These are phyloP conservation scores for Collichthys lucidus DNA, from an alignment of 2,113 vertebrate species.

Conservation along the genomic window DNA sequence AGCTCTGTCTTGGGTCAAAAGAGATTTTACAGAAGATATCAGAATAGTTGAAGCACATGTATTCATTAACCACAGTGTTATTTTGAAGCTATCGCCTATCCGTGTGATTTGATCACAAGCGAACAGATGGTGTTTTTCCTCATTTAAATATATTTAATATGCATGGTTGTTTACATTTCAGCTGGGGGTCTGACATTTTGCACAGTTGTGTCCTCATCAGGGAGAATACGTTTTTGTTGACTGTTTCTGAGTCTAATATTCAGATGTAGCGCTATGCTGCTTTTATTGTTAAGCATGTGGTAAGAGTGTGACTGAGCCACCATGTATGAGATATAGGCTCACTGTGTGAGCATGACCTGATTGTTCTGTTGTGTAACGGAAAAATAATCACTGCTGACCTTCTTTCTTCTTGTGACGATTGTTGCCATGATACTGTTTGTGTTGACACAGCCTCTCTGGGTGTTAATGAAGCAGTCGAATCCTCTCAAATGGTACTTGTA, in stretches of 20 bases:
- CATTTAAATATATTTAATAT: slow-evolving; percentile 38
- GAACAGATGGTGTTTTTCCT: slow-evolving; percentile 10
- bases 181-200: slow-evolving; percentile 46
- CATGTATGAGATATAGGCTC: slow-evolving; percentile 56
- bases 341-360: slow-evolving; percentile 74
- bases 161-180: slow-evolving; percentile 63
- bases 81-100: background rate
- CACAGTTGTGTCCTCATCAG: slow-evolving; percentile 52
- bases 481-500: background rate
- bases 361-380: slow-evolving; percentile 51
- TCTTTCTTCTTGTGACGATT: slow-evolving; percentile 73
- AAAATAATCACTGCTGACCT: slow-evolving; percentile 7
- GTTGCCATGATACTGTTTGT: slow-evolving; percentile 78
- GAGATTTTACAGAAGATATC: slow-evolving; percentile 34
- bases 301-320: slow-evolving; percentile 57
- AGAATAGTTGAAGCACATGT: background rate
- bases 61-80: slow-evolving; percentile 22
- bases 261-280: slow-evolving; percentile 55
- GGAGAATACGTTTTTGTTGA: slow-evolving; percentile 46
- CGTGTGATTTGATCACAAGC: background rate
- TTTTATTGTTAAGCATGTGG: slow-evolving; percentile 68
- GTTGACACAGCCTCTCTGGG: slow-evolving; percentile 60
- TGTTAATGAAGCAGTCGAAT: slow-evolving; percentile 44
- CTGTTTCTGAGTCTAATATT: slow-evolving; percentile 36
- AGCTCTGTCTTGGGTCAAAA: background rate